Evolutionary conservation across 1,140 invertebrate genomes (phyloP).

Genomic region (Drosophila gunungcola): DNA sequence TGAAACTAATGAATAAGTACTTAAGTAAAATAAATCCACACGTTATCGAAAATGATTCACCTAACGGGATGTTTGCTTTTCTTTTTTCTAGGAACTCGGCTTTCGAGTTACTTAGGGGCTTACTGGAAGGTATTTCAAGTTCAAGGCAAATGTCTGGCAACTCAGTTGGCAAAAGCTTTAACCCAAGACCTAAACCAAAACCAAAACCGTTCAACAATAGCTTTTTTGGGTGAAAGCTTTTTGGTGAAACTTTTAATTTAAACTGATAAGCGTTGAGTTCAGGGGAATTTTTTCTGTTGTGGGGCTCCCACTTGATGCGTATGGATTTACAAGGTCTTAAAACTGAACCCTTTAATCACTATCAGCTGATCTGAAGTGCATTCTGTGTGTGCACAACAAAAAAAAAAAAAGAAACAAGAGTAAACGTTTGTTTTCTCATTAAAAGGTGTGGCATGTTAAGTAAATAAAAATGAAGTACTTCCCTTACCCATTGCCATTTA

Average conservation of each 20-base stretch:
- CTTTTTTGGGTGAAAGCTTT: constrained; percentile 7
- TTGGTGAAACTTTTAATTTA: background rate
- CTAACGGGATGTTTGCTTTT: background rate
- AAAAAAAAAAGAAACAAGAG: background rate
- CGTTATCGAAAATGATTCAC: constrained; percentile 18
- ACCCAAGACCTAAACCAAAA: background rate
- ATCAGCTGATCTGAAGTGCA: constrained; percentile 8
- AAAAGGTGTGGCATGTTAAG: background rate
- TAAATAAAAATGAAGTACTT: background rate
- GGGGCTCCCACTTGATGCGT: constrained; percentile 4
- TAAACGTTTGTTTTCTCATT: constrained; percentile 1
- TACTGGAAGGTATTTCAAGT: constrained; percentile 9
- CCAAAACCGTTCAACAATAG: background rate
- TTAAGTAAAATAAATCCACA: constrained; percentile 24
- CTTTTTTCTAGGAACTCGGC: constrained; percentile 14
- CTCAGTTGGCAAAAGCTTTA: constrained; percentile 9
- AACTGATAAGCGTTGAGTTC: constrained; percentile 9
- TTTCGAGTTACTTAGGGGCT: constrained; percentile 3
- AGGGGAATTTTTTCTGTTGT: constrained; percentile 15
- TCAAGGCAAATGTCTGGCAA: constrained; percentile 6
- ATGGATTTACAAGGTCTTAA: background rate
- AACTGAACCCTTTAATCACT: background rate
- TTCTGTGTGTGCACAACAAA: background rate
- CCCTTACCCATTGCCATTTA: constrained; percentile 23
- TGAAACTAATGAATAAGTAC: constrained; percentile 50